Percentiles rank a stretch among this genome's conserved stretches.
phyloP scores from a whole-genome alignment of 2,797 vertebrate species.

The Phataginus tetradactyla region DNA sequence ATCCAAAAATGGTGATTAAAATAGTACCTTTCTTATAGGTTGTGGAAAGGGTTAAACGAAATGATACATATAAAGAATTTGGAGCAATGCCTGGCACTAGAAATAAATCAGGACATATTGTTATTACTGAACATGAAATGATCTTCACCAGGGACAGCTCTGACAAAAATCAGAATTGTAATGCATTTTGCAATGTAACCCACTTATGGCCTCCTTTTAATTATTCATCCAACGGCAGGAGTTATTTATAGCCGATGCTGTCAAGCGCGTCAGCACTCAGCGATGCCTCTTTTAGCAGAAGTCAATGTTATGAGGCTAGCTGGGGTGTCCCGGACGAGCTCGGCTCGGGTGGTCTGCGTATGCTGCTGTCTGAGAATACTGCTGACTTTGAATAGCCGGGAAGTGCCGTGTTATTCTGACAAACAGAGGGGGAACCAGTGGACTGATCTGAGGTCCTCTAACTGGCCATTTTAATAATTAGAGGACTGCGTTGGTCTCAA shows the following conservation, averaged over 20 bases:
- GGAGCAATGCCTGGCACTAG: not conserved
- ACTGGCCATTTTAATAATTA: not conserved
- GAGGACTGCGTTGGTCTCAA: not conserved
- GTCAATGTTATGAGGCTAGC: not conserved
- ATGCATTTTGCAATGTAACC: conserved; percentile 74
- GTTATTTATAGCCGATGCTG: conserved; percentile 29
- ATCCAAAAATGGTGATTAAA: not conserved
- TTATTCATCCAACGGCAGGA: conserved; percentile 71
- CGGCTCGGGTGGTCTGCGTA: not conserved
- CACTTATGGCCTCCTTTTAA: conserved; percentile 65
- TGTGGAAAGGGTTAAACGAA: not conserved
- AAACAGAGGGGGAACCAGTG: not conserved
- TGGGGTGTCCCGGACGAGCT: not conserved
- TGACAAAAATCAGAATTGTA: conserved; percentile 20
- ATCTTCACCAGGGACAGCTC: conserved; percentile 4
- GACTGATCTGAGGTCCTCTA: not conserved
- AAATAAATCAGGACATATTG: not conserved
- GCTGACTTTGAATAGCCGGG: not conserved
- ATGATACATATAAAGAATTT: not conserved
- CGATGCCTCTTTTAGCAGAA: conserved; percentile 21
- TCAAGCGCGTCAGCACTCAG: not conserved
- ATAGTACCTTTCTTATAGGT: not conserved
- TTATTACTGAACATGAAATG: not conserved
- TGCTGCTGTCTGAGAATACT: not conserved
- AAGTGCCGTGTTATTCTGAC: not conserved